Evolutionary conservation across 2,888 invertebrate genomes (phyloP).

Genomic region (Tenthredo amoena): DNA sequence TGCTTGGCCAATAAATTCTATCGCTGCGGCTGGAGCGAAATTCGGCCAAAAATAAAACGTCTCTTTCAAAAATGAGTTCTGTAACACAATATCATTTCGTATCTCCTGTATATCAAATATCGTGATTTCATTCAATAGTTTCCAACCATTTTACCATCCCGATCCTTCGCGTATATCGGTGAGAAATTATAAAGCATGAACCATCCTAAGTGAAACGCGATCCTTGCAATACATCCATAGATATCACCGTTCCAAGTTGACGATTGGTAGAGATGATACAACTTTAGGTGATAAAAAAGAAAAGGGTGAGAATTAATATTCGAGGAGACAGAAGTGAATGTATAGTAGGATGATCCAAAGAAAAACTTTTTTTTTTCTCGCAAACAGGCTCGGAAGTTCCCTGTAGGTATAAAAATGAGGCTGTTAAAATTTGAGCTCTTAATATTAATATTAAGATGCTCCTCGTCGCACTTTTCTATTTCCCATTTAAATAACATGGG

Average conservation of each 20-base stretch:
- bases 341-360: too few relatives aligned
- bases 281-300: not conserved
- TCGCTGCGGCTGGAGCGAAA: not conserved
- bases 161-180: not conserved
- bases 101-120: not conserved
- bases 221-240: slow-evolving; percentile 3
- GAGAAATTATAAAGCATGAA: not conserved
- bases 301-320: too few relatives aligned
- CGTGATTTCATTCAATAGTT: not conserved
- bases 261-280: not conserved
- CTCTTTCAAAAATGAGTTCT: not conserved
- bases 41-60: not conserved
- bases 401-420: too few relatives aligned
- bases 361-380: too few relatives aligned
- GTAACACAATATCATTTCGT: not conserved
- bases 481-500: too few relatives aligned
- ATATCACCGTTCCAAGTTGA: slow-evolving; percentile 35
- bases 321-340: too few relatives aligned
- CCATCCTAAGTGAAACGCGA: not conserved
- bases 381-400: too few relatives aligned
- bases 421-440: too few relatives aligned
- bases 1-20: slow-evolving; percentile 15
- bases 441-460: too few relatives aligned
- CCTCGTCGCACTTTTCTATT: too few relatives aligned
- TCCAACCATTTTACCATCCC: not conserved